Evolutionary conservation across 2,888 invertebrate species (phyloP).

Genomic region (Eupelmus urozonus): DNA sequence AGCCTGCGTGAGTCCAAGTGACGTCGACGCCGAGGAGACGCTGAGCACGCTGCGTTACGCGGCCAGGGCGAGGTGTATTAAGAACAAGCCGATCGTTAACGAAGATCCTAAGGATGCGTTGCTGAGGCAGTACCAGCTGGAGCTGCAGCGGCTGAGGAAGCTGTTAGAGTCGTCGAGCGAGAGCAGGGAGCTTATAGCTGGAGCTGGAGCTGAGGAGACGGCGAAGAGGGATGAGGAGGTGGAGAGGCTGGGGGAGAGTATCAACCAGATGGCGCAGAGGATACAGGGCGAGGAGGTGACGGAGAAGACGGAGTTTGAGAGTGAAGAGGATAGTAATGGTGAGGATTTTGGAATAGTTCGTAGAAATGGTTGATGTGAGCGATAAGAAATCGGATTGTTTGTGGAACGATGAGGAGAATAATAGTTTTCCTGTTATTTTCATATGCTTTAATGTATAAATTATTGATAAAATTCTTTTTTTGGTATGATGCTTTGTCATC

Average conservation of each 20-base stretch:
- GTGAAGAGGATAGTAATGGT: too few species aligned
- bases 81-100: slow-evolving; percentile 90
- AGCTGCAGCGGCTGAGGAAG: slow-evolving; percentile 85
- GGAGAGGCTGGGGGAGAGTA: background rate
- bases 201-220: background rate
- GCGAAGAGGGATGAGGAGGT: background rate
- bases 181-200: slow-evolving; percentile 22
- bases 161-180: slow-evolving; percentile 76
- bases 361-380: too few species aligned
- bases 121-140: slow-evolving; percentile 89
- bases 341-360: too few species aligned
- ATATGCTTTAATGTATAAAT: too few species aligned
- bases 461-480: too few species aligned
- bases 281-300: background rate
- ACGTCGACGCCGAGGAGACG: slow-evolving; percentile 90
- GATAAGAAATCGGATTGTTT: too few species aligned
- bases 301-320: background rate
- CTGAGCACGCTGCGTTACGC: slow-evolving; percentile 90
- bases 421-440: too few species aligned
- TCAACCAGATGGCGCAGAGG: too few species aligned
- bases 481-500: too few species aligned
- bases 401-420: too few species aligned
- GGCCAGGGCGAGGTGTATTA: slow-evolving; percentile 91
- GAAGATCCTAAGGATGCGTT: slow-evolving; percentile 95
- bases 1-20: slow-evolving; percentile 90